Evolutionary conservation across 2,113 vertebrate species (phyloP), one percentile per base, ranked within the genome.

Genomic region (Microcebus griseorufus): DNA sequence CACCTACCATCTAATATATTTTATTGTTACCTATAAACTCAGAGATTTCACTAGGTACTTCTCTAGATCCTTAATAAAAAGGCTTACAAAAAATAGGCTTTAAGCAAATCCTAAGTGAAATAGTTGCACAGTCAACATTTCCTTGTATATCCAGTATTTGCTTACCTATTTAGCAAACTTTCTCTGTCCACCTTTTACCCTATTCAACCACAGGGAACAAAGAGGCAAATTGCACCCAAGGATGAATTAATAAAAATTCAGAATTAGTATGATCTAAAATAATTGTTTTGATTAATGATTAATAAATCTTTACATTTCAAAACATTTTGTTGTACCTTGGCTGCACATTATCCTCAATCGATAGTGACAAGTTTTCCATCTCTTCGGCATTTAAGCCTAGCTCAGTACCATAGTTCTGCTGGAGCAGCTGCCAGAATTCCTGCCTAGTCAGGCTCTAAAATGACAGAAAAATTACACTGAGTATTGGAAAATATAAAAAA

Each of bases 381-480:
- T 99, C 99, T 86, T 99, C 99, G 3, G 98, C 98, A 97, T 98
- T 99, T 98, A 99, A 97, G n/a, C 99, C 99, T 96, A 99, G 98
- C 81, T 99, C 99, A 73, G 98, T 98, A 69, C 99, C 99, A 99
- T 99, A 99, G 97, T 99, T 99, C 98, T 99, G 99, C 97, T 99
- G 99, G 4, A 99, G 98, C 98, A 99, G 99, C 88, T 99, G 99
- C 99, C 99, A 99, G 93, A 99, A 99, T 96, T 99, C 99, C 92
- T 96, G 95, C 90, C 98, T 98, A 92, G 98, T 99, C 97, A 99
- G 97, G 93, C 96, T 98, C 99, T 99, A 98, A 53, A 97, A 98
- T 51, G 88, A 96, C 93, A 97, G 81, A 5, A 0, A 97, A 64
- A 88, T 90, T 39, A 95, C 22, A 17, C 17, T 90, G 65, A 84